Evolutionary conservation across 2,888 invertebrate species (phyloP).

Genomic region (Caenorhabditis angaria): DNA sequence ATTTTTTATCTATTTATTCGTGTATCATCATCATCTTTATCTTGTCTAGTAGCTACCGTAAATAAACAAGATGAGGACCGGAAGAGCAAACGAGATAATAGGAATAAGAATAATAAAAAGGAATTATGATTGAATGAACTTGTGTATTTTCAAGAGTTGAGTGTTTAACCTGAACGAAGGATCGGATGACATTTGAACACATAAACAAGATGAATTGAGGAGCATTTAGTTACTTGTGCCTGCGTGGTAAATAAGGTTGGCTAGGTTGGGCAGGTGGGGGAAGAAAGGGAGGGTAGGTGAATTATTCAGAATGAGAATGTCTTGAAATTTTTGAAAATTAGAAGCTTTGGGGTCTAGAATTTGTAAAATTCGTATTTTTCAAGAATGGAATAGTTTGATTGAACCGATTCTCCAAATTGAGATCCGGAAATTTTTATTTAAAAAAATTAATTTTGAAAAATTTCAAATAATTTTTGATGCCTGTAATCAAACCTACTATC

Average conservation of each 20-base stretch:
- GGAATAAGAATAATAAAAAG: background rate
- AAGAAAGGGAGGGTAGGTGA: background rate
- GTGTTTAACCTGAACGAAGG: conserved; percentile 2
- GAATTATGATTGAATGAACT: background rate
- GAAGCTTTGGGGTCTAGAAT: too few relatives aligned
- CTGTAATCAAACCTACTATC: too few relatives aligned
- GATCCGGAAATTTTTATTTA: too few relatives aligned
- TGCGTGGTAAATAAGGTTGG: conserved; percentile 2
- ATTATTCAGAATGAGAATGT: background rate
- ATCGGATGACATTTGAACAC: background rate
- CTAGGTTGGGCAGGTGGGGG: background rate
- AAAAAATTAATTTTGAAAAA: too few relatives aligned
- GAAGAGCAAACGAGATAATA: too few relatives aligned
- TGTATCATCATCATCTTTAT: too few relatives aligned
- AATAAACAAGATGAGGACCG: conserved; percentile 1
- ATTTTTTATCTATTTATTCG: conserved; percentile 8
- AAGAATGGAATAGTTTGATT: too few relatives aligned
- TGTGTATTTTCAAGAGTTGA: background rate
- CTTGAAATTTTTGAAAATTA: too few relatives aligned
- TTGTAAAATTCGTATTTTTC: too few relatives aligned
- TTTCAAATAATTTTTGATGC: too few relatives aligned
- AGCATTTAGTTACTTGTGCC: too few relatives aligned
- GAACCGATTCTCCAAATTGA: too few relatives aligned
- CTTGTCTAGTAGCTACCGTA: background rate
- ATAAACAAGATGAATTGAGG: background rate